phyloP scores from a whole-genome alignment of 92 coral and sea anemone species.

The Bergia puertoricense region DNA sequence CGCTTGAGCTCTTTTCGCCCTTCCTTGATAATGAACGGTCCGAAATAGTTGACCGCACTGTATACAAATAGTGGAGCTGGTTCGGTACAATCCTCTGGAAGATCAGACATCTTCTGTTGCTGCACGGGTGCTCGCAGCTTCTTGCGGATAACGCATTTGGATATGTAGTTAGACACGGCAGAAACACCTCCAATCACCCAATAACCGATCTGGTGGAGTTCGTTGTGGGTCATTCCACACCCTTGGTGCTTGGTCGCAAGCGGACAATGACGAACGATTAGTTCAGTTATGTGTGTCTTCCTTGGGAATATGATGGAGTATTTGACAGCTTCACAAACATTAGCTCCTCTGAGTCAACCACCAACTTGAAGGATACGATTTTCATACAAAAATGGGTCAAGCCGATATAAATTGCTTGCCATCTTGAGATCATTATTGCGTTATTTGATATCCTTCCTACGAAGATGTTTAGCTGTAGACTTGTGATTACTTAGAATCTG shows the following conservation, averaged over 20 bases:
- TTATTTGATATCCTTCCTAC: slow-evolving; percentile 8
- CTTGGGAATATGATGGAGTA: slow-evolving; percentile 32
- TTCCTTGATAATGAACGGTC: slow-evolving; percentile 48
- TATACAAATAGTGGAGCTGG: slow-evolving; percentile 48
- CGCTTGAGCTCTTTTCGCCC: slow-evolving; percentile 44
- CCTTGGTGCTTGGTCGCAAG: slow-evolving; percentile 45
- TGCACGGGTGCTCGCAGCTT: slow-evolving; percentile 39
- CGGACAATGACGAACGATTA: slow-evolving; percentile 25
- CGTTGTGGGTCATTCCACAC: slow-evolving; percentile 61
- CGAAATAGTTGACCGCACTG: slow-evolving; percentile 42
- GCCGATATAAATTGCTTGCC: slow-evolving; percentile 37
- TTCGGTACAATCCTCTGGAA: slow-evolving; percentile 42
- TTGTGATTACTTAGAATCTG: no score
- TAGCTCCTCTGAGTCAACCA: slow-evolving; percentile 49
- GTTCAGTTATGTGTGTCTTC: slow-evolving; percentile 4
- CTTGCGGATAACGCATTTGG: slow-evolving; percentile 35
- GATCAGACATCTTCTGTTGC: slow-evolving; percentile 53
- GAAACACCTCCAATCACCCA: slow-evolving; percentile 57
- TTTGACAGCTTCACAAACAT: slow-evolving; percentile 7
- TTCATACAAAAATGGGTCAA: slow-evolving; percentile 50
- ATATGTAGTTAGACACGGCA: slow-evolving; percentile 18
- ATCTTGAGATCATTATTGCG: slow-evolving; percentile 40
- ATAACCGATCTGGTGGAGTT: slow-evolving; percentile 58
- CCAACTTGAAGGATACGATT: slow-evolving; percentile 44
- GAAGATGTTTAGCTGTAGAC: no score